Base-by-base conservation (phyloP, 2,797 vertebrate species). In the Aratinga solstitialis region DNA sequence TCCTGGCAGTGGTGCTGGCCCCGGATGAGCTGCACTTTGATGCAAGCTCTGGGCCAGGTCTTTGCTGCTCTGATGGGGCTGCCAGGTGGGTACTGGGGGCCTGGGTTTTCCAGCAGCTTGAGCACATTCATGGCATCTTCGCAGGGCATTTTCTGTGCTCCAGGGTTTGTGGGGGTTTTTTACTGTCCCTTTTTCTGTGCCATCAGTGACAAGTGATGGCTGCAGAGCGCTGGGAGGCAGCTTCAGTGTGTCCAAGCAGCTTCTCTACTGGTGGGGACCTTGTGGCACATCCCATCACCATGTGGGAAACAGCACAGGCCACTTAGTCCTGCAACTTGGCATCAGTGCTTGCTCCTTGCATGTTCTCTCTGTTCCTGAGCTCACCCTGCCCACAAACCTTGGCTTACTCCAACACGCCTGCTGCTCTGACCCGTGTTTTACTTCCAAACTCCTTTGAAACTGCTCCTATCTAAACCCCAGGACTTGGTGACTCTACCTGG, bases 361-460 rank as follows among this genome's bases (percentile, higher is more conserved):
- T 29, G 79, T 29, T 91, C 71, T 73, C 83, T 48, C 22, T 0
- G 6, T 69, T 87, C 87, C 79, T 26, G 24, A 89, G 84, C 67
- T 93, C 80, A 50, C 53, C 94, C 90, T 96, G 77, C 85, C 91
- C 77, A 56, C 84, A 86, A 95, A 91, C 69, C 93, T 94, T 88
- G 94, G 91, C 95, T 95, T 91, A 86, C 74, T 95, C 88, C 77
- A 83, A 66, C 74, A 45, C 12, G 78, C 77, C 91, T 90, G 95
- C 95, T 95, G 90, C 85, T 95, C 91, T 40, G 90, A 87, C 84
- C 90, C 48, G 53, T 42, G 78, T 77, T 93, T 92, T 84, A 84
- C 53, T 96, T 89, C 56, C 22, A 24, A 89, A 82, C 68, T 87
- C 40, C 83, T 96, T 93, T 90, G 94, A 96, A 96, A 90, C 74